Evolutionary conservation across 2,888 invertebrate species (phyloP).

Genomic region (Drosophila paracracens): DNA sequence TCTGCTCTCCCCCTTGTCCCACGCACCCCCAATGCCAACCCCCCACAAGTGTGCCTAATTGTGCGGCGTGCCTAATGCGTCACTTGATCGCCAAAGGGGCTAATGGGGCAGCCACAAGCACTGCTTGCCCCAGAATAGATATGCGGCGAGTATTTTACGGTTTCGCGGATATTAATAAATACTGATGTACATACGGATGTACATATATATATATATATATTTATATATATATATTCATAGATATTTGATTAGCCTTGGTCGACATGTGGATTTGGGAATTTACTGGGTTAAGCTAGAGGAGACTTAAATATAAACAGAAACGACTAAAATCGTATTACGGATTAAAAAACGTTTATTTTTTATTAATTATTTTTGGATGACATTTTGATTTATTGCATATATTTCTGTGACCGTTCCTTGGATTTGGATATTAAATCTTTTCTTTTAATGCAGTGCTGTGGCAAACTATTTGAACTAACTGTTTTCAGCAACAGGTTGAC

Average conservation of each 20-base stretch:
- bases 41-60: constrained; percentile 48
- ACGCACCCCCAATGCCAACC: neutral
- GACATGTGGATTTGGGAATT: neutral
- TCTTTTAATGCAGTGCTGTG: neutral
- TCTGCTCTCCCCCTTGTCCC: neutral
- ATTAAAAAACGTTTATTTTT: neutral
- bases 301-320: neutral
- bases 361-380: neutral
- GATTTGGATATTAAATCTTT: neutral
- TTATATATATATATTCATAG: neutral
- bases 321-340: neutral
- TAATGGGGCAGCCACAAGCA: constrained; percentile 37
- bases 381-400: neutral
- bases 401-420: neutral
- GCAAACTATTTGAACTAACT: neutral
- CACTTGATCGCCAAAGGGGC: constrained; percentile 34
- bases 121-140: constrained; percentile 41
- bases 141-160: constrained; percentile 26
- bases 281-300: neutral
- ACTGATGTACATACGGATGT: neutral
- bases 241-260: constrained; percentile 2
- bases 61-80: constrained; percentile 50
- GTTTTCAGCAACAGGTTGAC: constrained; percentile 4
- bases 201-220: neutral
- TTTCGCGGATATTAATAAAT: constrained; percentile 21